phyloP scores from a whole-genome alignment of 2,113 vertebrate genomes.

The Pelvicachromis taeniatus region DNA sequence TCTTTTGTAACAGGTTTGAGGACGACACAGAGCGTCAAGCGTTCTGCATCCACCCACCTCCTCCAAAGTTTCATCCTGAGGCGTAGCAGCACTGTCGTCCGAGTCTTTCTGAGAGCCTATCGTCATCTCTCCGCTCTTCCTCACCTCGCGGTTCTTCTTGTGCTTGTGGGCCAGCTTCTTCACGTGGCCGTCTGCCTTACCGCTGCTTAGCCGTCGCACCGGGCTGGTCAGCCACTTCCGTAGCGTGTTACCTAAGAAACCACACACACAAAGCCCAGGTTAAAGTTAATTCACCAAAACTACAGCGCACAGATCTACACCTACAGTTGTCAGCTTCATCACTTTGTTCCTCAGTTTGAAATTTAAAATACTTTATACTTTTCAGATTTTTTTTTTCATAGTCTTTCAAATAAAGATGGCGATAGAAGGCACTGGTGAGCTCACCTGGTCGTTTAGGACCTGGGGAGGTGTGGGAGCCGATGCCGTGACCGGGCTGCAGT shows the following conservation, averaged over 20 bases:
- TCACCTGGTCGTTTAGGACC: slow-evolving; percentile 92
- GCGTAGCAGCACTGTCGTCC: slow-evolving; percentile 92
- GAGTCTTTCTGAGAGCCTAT: slow-evolving; percentile 92
- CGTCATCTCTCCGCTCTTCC: slow-evolving; percentile 84
- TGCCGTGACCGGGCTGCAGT: slow-evolving; percentile 86
- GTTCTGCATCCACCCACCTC: slow-evolving; percentile 76
- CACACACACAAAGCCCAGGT: background rate
- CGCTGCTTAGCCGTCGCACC: slow-evolving; percentile 93
- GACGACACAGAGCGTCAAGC: background rate
- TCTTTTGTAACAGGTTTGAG: background rate
- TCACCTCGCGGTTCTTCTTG: slow-evolving; percentile 93
- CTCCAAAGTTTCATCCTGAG: slow-evolving; percentile 94
- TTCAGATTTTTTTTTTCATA: background rate
- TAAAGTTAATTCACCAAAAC: background rate
- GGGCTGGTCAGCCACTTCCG: slow-evolving; percentile 98
- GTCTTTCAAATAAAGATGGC: background rate
- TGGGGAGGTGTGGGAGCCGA: slow-evolving; percentile 88
- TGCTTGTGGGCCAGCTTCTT: slow-evolving; percentile 97
- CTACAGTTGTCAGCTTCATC: background rate
- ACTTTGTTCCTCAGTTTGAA: background rate
- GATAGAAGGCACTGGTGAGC: background rate
- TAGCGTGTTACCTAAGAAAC: slow-evolving; percentile 82
- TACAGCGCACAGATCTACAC: background rate
- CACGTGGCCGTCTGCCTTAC: slow-evolving; percentile 93
- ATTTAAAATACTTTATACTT: background rate